Percentiles rank a stretch among this genome's conserved stretches.
These are phyloP conservation scores for Drosophila baimaii DNA, from an alignment of 1,140 invertebrate genomes.

Conservation along the genomic window DNA sequence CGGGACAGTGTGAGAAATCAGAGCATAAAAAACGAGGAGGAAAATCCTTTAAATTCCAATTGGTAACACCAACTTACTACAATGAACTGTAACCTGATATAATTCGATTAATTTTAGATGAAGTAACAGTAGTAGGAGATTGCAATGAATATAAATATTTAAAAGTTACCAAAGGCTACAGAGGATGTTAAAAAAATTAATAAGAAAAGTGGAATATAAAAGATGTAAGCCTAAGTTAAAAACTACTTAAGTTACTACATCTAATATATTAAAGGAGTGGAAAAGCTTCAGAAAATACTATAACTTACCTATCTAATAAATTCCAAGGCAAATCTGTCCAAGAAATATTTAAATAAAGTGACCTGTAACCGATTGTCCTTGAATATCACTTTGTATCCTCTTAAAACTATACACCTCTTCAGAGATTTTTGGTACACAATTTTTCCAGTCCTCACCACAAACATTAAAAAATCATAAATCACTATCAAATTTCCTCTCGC, in stretches of 20 bases:
- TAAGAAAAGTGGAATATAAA: not conserved
- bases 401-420: not conserved
- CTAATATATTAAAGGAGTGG: no score
- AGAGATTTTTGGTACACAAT: not conserved
- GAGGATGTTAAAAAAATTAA: not conserved
- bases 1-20: slow-evolving; percentile 55
- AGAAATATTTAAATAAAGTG: not conserved
- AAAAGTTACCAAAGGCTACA: no score
- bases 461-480: slow-evolving; percentile 42
- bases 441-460: slow-evolving; percentile 11
- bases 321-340: not conserved
- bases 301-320: not conserved
- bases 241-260: no score
- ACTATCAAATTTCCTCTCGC: slow-evolving; percentile 23
- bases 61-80: slow-evolving; percentile 10
- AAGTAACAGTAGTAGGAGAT: not conserved
- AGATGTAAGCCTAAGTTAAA: not conserved
- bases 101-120: slow-evolving; percentile 4
- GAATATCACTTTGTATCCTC: not conserved
- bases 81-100: slow-evolving; percentile 17
- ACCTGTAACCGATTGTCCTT: not conserved
- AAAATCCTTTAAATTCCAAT: slow-evolving; percentile 18
- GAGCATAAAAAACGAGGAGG: slow-evolving; percentile 39
- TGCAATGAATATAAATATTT: no score
- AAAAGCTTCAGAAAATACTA: not conserved